Evolutionary conservation across 2,888 invertebrate species (phyloP), one percentile per base, ranked within the genome.

Genomic region (Tubulanus polymorphus): DNA sequence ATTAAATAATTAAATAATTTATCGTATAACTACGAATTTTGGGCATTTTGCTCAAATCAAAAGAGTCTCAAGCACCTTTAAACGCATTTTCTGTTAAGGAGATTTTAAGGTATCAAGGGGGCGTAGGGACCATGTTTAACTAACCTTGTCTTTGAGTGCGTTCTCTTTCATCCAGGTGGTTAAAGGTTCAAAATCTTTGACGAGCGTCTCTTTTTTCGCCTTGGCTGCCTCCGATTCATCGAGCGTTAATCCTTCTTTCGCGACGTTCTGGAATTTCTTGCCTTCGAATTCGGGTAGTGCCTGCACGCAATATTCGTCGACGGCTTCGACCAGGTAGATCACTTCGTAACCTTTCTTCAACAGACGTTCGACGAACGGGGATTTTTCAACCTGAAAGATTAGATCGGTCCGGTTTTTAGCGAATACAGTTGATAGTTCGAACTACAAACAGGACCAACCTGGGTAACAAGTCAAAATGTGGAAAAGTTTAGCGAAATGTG

Each of bases 271-370:
- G 90, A 99, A 97, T 81, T 95, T 97, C 83, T 95, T 93, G 53
- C 94, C 93, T 72, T 99, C 97, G 81, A 91, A 99, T 81, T 99
- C 97, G 1, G 97, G 95, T 79, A 99, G 83, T 47, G 94, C 89
- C 51, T 93, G 92, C 67, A 99, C 90, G 69, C 91, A 88, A 82
- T 99, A 99, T 81, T 99, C 99, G 82, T 99, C 99, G 48, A 99
- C 95, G 30, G 99, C 92, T 82, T 99, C 99, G 10, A 88, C 87
- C 51, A 99, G 83, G 79, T 88, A 96, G 60, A 99, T 82, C 55
- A 96, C 93, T 84, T 99, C 99, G 80, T 90, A 94, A 15, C 96
- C 96, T 79, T 92, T 93, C 76, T 87, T 87, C 67, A 93, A 82
- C 35, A 99, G 84, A 49, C 94, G 85, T 82, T 99, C 99, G 50